Evolutionary conservation across 2,888 invertebrate genomes (phyloP), one percentile per base, ranked within the genome.

Genomic region (Elmis aenea): DNA sequence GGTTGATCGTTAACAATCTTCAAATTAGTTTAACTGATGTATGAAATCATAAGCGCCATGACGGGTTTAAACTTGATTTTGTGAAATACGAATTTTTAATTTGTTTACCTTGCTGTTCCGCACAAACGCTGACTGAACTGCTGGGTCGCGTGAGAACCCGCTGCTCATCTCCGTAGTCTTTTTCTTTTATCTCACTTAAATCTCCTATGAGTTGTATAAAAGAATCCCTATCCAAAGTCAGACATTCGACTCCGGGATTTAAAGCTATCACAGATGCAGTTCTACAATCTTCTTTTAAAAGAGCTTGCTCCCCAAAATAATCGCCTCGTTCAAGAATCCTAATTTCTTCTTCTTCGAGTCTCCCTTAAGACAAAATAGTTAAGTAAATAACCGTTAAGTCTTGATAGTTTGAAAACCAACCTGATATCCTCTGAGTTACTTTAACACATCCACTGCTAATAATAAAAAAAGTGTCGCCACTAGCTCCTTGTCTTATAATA

Each of bases 201-300:
- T 84, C 83, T 0, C 86, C 86, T 47, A 87, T 85, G 10, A 87
- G 68, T 42, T 84, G 80, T 36, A 79, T 79, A 62, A 88, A 87
- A 0, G 76, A 76, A 62, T 81, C 81, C 55, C 79, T 66, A 54
- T 81, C 80, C 9, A 83, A 62, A 1, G 79, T 79, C 11, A 82
- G 66, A 54, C 82, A 82, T 74, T 82, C 62, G 54, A 82, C 67
- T 58, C 81, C 65, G 57, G 81, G 62, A 60, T 70, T 67, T 50
- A 76, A 59, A 1, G 83, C 81, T 22, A 83, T 77, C 14, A 83
- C 77, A 46, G 75, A 80, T 9, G 83, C 83, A 5, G 83, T 81
- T 16, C 83, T 66, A 25, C 74, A 70, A 50, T 83, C 82, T 58
- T 82, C 82, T 57, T 74, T 76, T 11, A 80, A 60, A 22, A 81